Evolutionary conservation across 2,113 vertebrate species (phyloP).

Genomic region (Stomatorhinus ivindoensis): DNA sequence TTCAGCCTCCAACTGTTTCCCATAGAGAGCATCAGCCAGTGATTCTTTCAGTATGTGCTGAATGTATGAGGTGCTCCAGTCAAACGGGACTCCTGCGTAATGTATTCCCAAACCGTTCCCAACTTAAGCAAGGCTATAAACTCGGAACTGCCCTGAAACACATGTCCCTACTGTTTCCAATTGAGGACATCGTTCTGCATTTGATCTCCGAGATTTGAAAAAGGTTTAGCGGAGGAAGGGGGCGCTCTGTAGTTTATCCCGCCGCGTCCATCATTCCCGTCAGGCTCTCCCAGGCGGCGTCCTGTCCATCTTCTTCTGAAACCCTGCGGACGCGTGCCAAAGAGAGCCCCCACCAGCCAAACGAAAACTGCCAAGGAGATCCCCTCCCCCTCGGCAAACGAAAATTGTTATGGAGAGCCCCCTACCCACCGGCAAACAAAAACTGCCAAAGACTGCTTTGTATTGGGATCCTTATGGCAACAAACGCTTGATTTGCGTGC

Average conservation of each 20-base stretch:
- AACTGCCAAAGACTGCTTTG: neutral
- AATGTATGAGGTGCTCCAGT: constrained; percentile 29
- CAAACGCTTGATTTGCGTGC: neutral
- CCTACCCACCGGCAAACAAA: neutral
- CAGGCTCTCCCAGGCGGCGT: neutral
- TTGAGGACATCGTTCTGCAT: constrained; percentile 31
- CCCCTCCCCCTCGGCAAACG: neutral
- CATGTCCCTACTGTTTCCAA: constrained; percentile 37
- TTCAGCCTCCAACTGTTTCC: neutral
- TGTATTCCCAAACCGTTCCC: constrained; percentile 30
- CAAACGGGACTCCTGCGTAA: constrained; percentile 29
- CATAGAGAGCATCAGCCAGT: constrained; percentile 15
- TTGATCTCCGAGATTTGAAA: constrained; percentile 32
- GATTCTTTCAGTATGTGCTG: constrained; percentile 18
- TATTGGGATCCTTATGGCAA: neutral
- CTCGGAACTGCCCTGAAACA: constrained; percentile 26
- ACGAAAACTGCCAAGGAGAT: neutral
- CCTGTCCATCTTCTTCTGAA: neutral
- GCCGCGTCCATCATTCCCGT: neutral
- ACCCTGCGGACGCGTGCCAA: neutral
- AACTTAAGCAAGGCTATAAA: constrained; percentile 38
- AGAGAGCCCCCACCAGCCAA: neutral
- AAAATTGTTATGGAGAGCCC: too few species aligned
- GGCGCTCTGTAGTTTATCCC: constrained; percentile 14
- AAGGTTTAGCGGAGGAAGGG: constrained; percentile 26